Percentiles rank a stretch among this genome's conserved stretches.
phyloP scores from a whole-genome alignment of 1,140 invertebrate species.

The Bombus terrestris region DNA sequence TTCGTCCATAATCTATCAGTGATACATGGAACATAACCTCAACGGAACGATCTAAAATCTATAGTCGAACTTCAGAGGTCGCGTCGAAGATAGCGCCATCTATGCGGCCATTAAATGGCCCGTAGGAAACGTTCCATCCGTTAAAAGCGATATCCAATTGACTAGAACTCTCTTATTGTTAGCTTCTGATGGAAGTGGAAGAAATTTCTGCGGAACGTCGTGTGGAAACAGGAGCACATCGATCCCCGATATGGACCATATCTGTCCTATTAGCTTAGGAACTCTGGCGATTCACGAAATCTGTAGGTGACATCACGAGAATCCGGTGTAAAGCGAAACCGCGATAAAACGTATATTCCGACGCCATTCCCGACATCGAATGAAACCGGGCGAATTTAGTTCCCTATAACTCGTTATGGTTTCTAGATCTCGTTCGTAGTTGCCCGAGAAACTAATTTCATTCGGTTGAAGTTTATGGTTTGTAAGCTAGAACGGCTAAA shows the following conservation, averaged over 20 bases:
- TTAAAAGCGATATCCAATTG: slow-evolving; percentile 7
- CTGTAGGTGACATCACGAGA: slow-evolving; percentile 40
- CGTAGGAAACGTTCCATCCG: not conserved
- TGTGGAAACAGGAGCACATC: not conserved
- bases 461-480: not conserved
- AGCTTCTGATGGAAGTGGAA: not conserved
- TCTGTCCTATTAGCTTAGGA: slow-evolving; percentile 47
- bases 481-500: not conserved
- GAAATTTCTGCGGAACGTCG: too few relatives aligned
- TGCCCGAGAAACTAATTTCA: slow-evolving; percentile 18
- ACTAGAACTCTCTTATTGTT: not conserved
- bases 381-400: slow-evolving; percentile 5
- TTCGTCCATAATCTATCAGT: not conserved
- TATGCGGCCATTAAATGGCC: not conserved
- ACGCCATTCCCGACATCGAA: not conserved
- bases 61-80: not conserved
- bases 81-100: not conserved
- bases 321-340: slow-evolving; percentile 15
- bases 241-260: slow-evolving; percentile 41
- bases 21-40: not conserved
- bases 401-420: slow-evolving; percentile 28
- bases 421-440: slow-evolving; percentile 14
- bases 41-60: not conserved
- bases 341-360: slow-evolving; percentile 35
- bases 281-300: slow-evolving; percentile 30